These are phyloP conservation scores for Ptychoptera contaminata DNA, from an alignment of 2,888 invertebrate species.

Conservation along the genomic window DNA sequence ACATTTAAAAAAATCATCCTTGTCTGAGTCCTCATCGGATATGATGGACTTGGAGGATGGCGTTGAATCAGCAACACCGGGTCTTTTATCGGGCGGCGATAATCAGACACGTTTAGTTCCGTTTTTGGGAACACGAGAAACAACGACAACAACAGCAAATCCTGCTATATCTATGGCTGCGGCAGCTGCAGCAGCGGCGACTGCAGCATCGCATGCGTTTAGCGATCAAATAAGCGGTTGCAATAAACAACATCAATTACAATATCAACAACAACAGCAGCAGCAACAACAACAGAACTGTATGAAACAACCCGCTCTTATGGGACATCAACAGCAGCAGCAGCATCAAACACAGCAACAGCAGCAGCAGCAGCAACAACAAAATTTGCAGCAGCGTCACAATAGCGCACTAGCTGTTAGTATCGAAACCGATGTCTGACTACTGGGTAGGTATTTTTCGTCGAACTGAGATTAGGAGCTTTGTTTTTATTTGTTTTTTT, in stretches of 20 bases:
- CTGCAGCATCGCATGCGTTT: too few species aligned
- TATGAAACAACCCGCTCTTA: constrained; percentile 22
- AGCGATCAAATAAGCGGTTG: too few species aligned
- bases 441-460: constrained; percentile 49
- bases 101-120: constrained; percentile 31
- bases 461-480: background rate
- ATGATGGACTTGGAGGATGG: constrained; percentile 87
- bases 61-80: constrained; percentile 35
- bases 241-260: too few species aligned
- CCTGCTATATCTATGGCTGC: background rate
- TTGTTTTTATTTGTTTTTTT: too few species aligned
- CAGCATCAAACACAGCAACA: constrained; percentile 19
- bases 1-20: constrained; percentile 75
- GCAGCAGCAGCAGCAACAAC: constrained; percentile 24
- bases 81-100: constrained; percentile 22
- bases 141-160: constrained; percentile 15
- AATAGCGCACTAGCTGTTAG: constrained; percentile 74
- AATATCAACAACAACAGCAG: too few species aligned
- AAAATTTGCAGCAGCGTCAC: constrained; percentile 60
- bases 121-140: constrained; percentile 30
- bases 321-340: constrained; percentile 17
- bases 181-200: too few species aligned
- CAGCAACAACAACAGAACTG: constrained; percentile 21
- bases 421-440: constrained; percentile 93
- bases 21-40: constrained; percentile 80